phyloP scores from a whole-genome alignment of 2,797 vertebrate species.

The Poecilia wingei region DNA sequence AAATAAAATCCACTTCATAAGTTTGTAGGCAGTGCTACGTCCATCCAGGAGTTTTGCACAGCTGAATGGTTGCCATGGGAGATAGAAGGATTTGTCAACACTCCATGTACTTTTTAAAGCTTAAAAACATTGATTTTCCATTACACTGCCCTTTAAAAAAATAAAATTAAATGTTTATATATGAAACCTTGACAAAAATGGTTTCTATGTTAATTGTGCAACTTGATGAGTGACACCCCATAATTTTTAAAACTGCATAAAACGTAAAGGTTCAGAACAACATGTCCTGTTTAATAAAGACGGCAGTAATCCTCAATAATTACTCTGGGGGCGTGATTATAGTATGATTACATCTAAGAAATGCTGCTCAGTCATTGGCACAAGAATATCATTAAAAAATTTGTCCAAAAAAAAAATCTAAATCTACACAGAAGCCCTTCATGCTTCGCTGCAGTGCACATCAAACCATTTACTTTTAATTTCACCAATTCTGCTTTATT shows the following conservation, averaged over 20 bases:
- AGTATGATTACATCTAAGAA: background rate
- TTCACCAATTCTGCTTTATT: constrained; percentile 49
- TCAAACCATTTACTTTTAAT: constrained; percentile 46
- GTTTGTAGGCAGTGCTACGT: too few species aligned
- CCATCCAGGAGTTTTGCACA: too few species aligned
- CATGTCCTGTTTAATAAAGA: background rate
- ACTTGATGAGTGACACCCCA: background rate
- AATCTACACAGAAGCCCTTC: constrained; percentile 19
- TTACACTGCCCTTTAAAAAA: too few species aligned
- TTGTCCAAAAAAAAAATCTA: constrained; percentile 5
- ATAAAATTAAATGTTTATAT: background rate
- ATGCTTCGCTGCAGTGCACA: background rate
- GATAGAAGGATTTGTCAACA: too few species aligned
- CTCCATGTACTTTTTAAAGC: too few species aligned
- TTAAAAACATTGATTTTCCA: too few species aligned
- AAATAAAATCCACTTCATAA: too few species aligned
- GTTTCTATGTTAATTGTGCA: background rate
- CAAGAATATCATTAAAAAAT: background rate
- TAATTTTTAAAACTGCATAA: too few species aligned
- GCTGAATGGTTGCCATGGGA: too few species aligned
- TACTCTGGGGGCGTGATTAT: background rate
- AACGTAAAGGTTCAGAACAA: background rate
- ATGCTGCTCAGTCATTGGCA: background rate
- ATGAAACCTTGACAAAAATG: background rate
- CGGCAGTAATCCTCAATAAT: background rate